Evolutionary conservation across 2,113 vertebrate genomes (phyloP).

Genomic region (Axis porcinus): DNA sequence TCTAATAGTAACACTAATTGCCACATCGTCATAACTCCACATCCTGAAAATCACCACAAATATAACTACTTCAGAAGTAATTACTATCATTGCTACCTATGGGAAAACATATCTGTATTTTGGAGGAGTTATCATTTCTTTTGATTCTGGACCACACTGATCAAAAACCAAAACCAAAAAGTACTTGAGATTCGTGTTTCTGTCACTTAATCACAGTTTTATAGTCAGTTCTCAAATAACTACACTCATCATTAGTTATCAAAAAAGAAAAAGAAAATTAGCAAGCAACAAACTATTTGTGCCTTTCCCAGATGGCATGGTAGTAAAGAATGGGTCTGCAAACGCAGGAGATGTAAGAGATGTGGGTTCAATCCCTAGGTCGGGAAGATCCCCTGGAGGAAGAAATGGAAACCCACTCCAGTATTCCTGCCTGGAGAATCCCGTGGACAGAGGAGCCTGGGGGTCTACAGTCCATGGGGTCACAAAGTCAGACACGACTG

Average conservation of each 20-base stretch:
- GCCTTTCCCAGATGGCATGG: accelerated
- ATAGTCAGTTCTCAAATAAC: background rate
- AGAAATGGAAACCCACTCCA: background rate
- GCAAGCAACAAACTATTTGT: background rate
- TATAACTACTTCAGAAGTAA: background rate
- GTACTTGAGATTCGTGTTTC: background rate
- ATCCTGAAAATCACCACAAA: background rate
- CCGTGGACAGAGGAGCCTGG: background rate
- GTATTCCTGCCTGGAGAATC: background rate
- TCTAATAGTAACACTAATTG: background rate
- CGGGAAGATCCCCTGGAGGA: background rate
- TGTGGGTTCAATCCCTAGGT: background rate
- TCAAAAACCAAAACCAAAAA: background rate
- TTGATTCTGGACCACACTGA: background rate
- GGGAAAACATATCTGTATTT: background rate
- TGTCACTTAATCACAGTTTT: background rate
- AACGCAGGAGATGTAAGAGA: background rate
- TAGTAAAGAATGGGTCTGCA: background rate
- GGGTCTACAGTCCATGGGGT: background rate
- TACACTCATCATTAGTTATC: background rate
- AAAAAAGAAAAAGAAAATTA: background rate
- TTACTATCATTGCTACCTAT: background rate
- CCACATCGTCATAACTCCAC: background rate
- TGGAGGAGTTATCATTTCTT: background rate
- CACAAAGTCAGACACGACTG: background rate